These are phyloP conservation scores for Macrostomum lignano DNA, from an alignment of 1,140 invertebrate genomes.

Conservation along the genomic window DNA sequence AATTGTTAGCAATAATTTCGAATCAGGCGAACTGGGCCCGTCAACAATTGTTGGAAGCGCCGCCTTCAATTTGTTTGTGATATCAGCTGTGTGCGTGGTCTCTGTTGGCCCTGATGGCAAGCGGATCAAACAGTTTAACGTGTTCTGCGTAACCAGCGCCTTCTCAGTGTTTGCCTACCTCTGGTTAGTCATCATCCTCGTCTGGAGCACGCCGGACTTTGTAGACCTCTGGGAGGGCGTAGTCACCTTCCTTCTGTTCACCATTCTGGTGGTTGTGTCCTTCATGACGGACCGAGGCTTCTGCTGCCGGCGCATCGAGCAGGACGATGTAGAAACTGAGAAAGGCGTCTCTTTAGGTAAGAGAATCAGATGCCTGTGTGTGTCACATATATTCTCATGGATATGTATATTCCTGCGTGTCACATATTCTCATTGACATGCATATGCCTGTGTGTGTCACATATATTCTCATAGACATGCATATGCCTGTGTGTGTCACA, in stretches of 20 bases:
- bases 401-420: too few relatives aligned
- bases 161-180: conserved; percentile 31
- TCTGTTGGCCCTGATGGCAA: conserved; percentile 15
- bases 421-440: too few relatives aligned
- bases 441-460: too few relatives aligned
- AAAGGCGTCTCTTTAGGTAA: conserved; percentile 7
- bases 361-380: conserved; percentile 4
- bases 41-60: conserved; percentile 31
- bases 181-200: conserved; percentile 30
- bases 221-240: conserved; percentile 38
- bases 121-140: conserved; percentile 24
- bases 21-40: conserved; percentile 29
- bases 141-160: conserved; percentile 24
- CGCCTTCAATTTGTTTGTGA: conserved; percentile 30
- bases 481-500: too few relatives aligned
- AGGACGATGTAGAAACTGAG: conserved; percentile 7
- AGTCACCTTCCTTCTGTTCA: conserved; percentile 35
- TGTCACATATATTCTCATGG: conserved; percentile 3
- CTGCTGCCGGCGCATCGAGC: conserved; percentile 12
- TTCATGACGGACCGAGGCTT: conserved; percentile 33
- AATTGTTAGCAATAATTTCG: conserved; percentile 31
- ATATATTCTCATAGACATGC: too few relatives aligned
- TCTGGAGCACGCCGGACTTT: conserved; percentile 25
- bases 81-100: conserved; percentile 21
- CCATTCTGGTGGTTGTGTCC: conserved; percentile 26